Conservation (phyloP, 2,888 invertebrate species). For the Chorisops tibialis region DNA sequence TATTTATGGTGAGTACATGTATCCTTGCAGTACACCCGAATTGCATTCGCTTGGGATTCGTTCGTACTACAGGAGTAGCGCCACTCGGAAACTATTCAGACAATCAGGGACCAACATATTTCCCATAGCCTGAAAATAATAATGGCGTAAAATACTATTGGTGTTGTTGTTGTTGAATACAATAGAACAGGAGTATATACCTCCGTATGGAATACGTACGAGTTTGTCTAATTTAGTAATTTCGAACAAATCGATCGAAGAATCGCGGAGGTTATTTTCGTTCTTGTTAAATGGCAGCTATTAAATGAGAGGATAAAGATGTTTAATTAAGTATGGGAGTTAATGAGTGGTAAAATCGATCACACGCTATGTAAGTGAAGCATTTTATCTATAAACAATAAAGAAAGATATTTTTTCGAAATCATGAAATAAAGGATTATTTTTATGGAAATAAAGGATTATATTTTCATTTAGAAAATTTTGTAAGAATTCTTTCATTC, state of each 20-base stretch:
- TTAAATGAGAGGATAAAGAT: not conserved
- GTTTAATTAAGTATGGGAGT: not conserved
- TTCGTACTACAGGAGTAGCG: not conserved
- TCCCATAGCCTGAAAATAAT: constrained; percentile 19
- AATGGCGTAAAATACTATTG: constrained; percentile 5
- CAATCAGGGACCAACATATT: constrained; percentile 5
- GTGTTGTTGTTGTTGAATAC: not conserved
- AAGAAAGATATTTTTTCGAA: too few relatives aligned
- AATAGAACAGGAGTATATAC: too few relatives aligned
- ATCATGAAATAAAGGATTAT: too few relatives aligned
- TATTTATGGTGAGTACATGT: constrained; percentile 21
- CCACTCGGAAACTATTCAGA: not conserved
- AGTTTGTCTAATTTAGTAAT: constrained; percentile 7
- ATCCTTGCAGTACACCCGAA: constrained; percentile 3
- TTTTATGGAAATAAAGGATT: too few relatives aligned
- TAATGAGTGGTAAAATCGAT: constrained; percentile 12
- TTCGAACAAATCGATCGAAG: constrained; percentile 3
- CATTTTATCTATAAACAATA: too few relatives aligned
- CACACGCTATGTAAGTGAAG: too few relatives aligned
- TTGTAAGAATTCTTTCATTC: too few relatives aligned
- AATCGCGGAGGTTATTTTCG: constrained; percentile 19
- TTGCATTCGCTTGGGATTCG: not conserved
- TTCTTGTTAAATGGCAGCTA: constrained; percentile 20
- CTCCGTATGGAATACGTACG: too few relatives aligned
- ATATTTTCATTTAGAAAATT: too few relatives aligned